Conservation (phyloP, 1,140 invertebrate genomes). For the Trichogramma pretiosum region DNA sequence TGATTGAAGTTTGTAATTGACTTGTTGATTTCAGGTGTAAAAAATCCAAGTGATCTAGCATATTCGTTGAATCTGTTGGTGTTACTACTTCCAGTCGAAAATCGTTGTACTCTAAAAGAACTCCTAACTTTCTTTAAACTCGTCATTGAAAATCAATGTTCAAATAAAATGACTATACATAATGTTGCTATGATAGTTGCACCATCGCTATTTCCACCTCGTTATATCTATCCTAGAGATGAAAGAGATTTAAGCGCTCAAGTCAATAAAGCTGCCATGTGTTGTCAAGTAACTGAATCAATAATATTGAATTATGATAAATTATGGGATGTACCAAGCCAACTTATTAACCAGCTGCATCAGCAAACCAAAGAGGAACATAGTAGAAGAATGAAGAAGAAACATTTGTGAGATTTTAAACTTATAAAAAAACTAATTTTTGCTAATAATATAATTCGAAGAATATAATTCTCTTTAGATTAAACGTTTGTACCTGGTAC, state of each 20-base stretch:
- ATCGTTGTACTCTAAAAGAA: slow-evolving; percentile 70
- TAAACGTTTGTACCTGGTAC: too few species aligned
- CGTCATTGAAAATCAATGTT: slow-evolving; percentile 59
- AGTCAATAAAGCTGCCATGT: slow-evolving; percentile 72
- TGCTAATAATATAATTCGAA: too few species aligned
- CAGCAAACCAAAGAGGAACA: slow-evolving; percentile 50
- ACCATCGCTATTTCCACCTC: slow-evolving; percentile 79
- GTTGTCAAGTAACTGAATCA: slow-evolving; percentile 70
- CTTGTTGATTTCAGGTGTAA: slow-evolving; percentile 33
- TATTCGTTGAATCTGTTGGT: slow-evolving; percentile 69
- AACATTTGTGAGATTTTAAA: slow-evolving; percentile 28
- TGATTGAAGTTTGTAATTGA: neutral
- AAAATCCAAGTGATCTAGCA: slow-evolving; percentile 34
- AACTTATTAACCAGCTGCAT: slow-evolving; percentile 58
- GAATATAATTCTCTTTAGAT: too few species aligned
- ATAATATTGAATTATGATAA: slow-evolving; percentile 63
- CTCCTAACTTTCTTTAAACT: slow-evolving; percentile 66
- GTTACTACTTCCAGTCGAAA: slow-evolving; percentile 69
- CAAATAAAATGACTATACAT: slow-evolving; percentile 82
- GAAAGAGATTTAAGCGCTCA: slow-evolving; percentile 54
- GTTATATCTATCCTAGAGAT: slow-evolving; percentile 50
- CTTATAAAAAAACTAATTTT: too few species aligned
- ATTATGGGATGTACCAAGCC: slow-evolving; percentile 70
- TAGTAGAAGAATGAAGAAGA: slow-evolving; percentile 42
- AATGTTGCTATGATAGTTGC: slow-evolving; percentile 91